A percentile compares a stretch with the other conserved stretches of the same genome.
Evolutionary conservation across 1,140 invertebrate genomes (phyloP).

Genomic region (Thalassaphorura encarpata): DNA sequence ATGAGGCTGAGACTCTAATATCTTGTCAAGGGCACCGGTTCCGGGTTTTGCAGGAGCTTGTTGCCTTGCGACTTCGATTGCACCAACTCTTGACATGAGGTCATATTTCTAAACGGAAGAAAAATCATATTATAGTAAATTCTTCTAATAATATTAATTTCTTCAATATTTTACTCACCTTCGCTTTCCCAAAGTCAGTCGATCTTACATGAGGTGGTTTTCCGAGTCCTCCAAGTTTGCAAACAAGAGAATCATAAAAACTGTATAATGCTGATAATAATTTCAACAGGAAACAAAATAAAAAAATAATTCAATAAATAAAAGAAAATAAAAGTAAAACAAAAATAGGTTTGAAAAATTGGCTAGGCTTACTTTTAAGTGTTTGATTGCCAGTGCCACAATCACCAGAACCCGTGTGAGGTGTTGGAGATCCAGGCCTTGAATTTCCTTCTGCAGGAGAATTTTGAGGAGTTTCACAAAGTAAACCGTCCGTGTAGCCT

Average conservation of each 20-base stretch:
- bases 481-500: neutral
- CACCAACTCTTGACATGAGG: constrained; percentile 11
- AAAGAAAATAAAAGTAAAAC: neutral
- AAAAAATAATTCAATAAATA: constrained; percentile 1
- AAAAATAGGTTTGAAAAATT: neutral
- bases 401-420: too few relatives aligned
- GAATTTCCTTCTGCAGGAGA: constrained; percentile 29
- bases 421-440: constrained; percentile 20
- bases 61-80: constrained; percentile 29
- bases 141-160: neutral
- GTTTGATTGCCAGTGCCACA: constrained; percentile 16
- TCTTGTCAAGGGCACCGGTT: constrained; percentile 42
- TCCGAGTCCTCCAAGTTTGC: constrained; percentile 19
- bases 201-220: neutral
- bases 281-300: constrained; percentile 10
- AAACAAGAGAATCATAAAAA: constrained; percentile 22
- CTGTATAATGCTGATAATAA: constrained; percentile 25
- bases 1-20: too few relatives aligned
- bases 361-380: constrained; percentile 26
- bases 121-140: constrained; percentile 2
- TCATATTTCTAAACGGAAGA: constrained; percentile 23
- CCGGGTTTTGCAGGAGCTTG: constrained; percentile 42
- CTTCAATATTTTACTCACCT: neutral
- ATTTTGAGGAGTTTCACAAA: constrained; percentile 31
- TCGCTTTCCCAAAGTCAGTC: neutral